These are phyloP conservation scores for Hyles euphorbiae DNA, from an alignment of 1,140 invertebrate genomes.

Conservation along the genomic window DNA sequence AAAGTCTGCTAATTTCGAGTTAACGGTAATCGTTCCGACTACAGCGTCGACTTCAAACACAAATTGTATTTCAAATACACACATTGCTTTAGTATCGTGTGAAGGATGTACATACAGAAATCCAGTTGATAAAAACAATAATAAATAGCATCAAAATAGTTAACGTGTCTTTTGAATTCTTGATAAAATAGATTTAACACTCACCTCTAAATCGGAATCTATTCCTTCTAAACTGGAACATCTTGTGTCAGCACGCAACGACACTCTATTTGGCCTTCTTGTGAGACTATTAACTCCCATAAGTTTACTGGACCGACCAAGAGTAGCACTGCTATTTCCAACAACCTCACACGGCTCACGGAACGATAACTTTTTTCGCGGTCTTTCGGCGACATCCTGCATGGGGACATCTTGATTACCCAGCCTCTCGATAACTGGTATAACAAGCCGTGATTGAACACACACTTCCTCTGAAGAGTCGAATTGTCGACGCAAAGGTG, in stretches of 20 bases:
- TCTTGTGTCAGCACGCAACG: conserved; percentile 40
- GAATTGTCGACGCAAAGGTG: conserved; percentile 35
- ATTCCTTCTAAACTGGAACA: conserved; percentile 44
- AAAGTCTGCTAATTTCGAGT: conserved; percentile 6
- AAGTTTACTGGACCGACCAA: conserved; percentile 51
- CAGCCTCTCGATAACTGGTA: conserved; percentile 61
- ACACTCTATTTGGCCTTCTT: conserved; percentile 48
- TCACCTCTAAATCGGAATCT: conserved; percentile 64
- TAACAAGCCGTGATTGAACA: conserved; percentile 56
- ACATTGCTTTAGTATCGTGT: no score
- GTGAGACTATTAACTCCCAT: conserved; percentile 65
- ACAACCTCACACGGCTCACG: conserved; percentile 86
- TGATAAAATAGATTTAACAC: conserved; percentile 7
- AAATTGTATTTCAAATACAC: no score
- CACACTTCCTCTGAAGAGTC: conserved; percentile 62
- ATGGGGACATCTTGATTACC: conserved; percentile 52
- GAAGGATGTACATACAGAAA: no score
- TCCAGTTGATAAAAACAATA: no score
- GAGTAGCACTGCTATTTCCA: conserved; percentile 43
- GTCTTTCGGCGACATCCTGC: conserved; percentile 77
- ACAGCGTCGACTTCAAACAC: no score
- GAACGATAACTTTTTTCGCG: conserved; percentile 90
- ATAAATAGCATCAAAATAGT: no score
- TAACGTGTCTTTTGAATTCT: no score
- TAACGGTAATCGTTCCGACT: conserved; percentile 10